Percentiles rank a stretch among this genome's conserved stretches.
Conservation (phyloP, 1,140 invertebrate genomes). For the Chionoecetes opilio region DNA sequence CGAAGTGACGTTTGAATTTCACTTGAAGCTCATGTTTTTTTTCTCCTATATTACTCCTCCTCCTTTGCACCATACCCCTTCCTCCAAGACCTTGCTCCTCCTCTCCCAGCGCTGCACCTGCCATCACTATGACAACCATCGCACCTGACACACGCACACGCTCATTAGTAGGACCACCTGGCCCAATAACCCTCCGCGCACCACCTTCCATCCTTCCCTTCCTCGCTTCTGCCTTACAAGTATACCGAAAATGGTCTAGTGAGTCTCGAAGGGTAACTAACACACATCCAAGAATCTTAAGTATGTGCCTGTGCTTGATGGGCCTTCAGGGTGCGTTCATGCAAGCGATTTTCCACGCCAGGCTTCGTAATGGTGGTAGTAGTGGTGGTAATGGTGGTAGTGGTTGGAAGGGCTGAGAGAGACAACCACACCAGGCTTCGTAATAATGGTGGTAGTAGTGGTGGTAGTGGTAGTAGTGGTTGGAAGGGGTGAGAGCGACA, state of each 20-base stretch:
- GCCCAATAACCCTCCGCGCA: background rate
- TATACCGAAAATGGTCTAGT: background rate
- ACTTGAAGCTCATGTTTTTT: background rate
- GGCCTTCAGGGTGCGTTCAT: background rate
- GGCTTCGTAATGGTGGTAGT: background rate
- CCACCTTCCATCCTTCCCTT: background rate
- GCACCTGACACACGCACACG: constrained; percentile 5
- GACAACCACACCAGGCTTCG: no score
- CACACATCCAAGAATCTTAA: background rate
- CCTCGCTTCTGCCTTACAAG: background rate
- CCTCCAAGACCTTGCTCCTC: background rate
- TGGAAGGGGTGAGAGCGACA: background rate
- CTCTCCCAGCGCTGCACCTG: background rate
- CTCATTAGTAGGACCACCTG: constrained; percentile 25
- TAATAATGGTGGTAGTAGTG: no score
- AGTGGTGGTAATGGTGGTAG: background rate
- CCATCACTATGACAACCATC: constrained; percentile 28
- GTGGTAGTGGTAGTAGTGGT: background rate
- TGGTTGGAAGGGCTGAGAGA: background rate
- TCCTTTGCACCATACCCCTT: background rate
- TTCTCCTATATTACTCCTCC: background rate
- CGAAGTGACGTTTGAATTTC: background rate
- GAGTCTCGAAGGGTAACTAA: background rate
- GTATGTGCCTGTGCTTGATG: background rate
- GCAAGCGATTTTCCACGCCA: background rate